Evolutionary conservation across 2,113 vertebrate species (phyloP), one percentile per base, ranked within the genome.

Genomic region (Bathybates hornii): DNA sequence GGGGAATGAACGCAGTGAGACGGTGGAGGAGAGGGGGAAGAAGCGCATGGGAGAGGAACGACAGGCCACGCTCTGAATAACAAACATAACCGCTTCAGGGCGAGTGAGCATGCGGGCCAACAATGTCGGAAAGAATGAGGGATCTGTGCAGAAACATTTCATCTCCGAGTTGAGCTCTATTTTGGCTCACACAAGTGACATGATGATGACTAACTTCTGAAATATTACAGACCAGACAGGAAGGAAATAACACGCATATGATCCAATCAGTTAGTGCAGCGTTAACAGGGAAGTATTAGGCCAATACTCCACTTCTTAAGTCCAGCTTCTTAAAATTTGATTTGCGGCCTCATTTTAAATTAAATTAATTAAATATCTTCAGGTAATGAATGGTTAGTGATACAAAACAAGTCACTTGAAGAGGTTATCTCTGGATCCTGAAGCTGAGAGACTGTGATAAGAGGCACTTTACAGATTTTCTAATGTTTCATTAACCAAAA

Each of bases 21-120:
- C 79, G n/a, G 81, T 82, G 81, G 89, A 38, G 73, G 61, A 45
- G 63, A 7, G 9, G 50, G 32, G 50, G 41, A 57, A 17, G 68
- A 16, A 17, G 48, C 6, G 6, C 3, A 9, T 12, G 17, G 57
- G 85, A 71, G 61, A 38, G 6, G 21, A 76, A 11, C 3, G 3
- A 45, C 29, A 32, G 32, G 86, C 73, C 81, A 80, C 19, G n/a
- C 90, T 93, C 86, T 89, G 86, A 89, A 93, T 91, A 92, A 91
- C 88, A 94, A 94, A 91, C 90, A 93, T 53, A 92, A 82, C 32
- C 6, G 83, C 86, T 89, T 61, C 71, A 81, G 27, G 71, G 41
- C 45, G 36, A 6, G 81, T 66, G 80, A 29, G 80, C 57, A 80
- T 41, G 27, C 6, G 3, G 19, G 80, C 52, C 53, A 19, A 63